Conservation (phyloP, 2,113 vertebrate genomes). For the Lycaon pictus region DNA sequence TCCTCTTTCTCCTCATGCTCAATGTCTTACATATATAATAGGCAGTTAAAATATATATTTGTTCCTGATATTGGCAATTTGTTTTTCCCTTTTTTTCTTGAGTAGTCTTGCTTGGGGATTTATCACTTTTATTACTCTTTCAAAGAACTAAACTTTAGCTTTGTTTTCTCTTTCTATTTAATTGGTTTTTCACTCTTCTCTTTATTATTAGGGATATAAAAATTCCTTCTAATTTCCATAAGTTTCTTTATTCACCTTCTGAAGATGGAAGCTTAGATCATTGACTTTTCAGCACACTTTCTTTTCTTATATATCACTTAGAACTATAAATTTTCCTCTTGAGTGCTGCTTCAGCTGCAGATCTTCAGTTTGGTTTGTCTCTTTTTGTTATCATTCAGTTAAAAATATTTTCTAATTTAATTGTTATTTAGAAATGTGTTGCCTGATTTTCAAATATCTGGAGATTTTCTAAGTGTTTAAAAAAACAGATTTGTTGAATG, state of each 20-base stretch:
- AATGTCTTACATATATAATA: background rate
- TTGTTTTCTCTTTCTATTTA: background rate
- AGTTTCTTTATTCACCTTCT: background rate
- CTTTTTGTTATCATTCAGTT: background rate
- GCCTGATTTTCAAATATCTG: background rate
- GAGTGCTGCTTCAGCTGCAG: background rate
- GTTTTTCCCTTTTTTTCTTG: background rate
- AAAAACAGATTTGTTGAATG: background rate
- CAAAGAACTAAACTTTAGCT: background rate
- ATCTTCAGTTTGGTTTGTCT: background rate
- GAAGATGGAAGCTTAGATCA: background rate
- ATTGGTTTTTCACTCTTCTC: background rate
- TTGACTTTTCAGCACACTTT: background rate
- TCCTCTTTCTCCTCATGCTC: background rate
- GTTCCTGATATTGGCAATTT: background rate
- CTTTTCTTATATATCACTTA: background rate
- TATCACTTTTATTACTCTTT: background rate
- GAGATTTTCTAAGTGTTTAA: background rate
- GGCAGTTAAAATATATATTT: background rate
- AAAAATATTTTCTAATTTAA: background rate
- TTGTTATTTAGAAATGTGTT: background rate
- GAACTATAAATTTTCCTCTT: background rate
- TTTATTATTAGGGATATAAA: constrained; percentile 28
- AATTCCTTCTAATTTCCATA: background rate
- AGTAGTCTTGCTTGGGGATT: background rate